These are phyloP conservation scores for Coilia nasus DNA, from an alignment of 2,797 vertebrate species.

Conservation along the genomic window DNA sequence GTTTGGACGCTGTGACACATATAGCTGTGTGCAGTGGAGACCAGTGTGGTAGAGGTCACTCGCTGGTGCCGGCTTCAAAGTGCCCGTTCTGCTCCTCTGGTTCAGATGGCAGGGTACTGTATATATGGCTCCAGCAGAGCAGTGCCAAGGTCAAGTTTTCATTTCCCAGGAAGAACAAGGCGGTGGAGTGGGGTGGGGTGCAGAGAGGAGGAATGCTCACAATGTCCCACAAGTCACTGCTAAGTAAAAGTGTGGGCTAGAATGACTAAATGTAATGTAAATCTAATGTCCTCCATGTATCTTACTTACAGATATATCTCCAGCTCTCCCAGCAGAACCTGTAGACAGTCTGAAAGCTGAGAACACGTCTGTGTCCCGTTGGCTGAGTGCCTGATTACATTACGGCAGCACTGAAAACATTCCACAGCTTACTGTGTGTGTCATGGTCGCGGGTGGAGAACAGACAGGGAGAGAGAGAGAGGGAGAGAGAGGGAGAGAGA, in stretches of 20 bases:
- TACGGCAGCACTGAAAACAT: slow-evolving; percentile 16
- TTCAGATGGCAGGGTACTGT: neutral
- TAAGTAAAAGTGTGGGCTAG: neutral
- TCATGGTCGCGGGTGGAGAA: neutral
- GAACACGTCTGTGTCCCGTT: slow-evolving; percentile 3
- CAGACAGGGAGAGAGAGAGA: slow-evolving; percentile 40
- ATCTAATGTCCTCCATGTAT: slow-evolving; percentile 25
- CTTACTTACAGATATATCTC: slow-evolving; percentile 23
- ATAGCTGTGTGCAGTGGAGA: neutral
- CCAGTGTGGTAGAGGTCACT: neutral
- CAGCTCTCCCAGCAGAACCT: slow-evolving; percentile 10
- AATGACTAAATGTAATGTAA: slow-evolving; percentile 23
- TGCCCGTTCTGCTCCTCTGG: slow-evolving; percentile 9
- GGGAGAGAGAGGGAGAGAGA: slow-evolving; percentile 49
- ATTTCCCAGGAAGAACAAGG: neutral
- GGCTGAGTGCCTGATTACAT: slow-evolving; percentile 21
- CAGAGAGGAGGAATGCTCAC: neutral
- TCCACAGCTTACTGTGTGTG: neutral
- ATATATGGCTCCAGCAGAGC: neutral
- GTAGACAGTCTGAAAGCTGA: slow-evolving; percentile 22
- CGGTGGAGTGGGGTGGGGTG: neutral
- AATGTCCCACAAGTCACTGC: neutral
- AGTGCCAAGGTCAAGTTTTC: slow-evolving; percentile 14
- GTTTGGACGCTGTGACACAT: neutral
- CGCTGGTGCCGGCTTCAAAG: neutral